Base-by-base conservation (phyloP, 2,113 vertebrate species). In the Speoplatyrhinus poulsoni region DNA sequence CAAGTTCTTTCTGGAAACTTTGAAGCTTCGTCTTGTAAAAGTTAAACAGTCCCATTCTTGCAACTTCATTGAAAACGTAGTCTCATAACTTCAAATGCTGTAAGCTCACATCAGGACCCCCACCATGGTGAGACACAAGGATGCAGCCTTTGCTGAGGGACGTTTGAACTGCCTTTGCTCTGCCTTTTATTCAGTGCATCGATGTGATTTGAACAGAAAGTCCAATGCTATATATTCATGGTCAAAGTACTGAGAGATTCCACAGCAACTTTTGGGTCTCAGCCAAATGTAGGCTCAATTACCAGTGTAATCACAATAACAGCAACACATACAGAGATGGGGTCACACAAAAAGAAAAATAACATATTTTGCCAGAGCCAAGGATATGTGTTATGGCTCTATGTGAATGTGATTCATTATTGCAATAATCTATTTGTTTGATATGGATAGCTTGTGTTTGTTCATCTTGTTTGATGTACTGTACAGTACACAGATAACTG, bases 261-360 rank as follows among this genome's bases (percentile, higher is more conserved):
- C 72, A 26, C 26, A 80, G 64, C 3, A 16, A 72, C 67, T 55
- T 60, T 17, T 86, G 84, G 77, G 74, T 54, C 57, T 59, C 53
- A 62, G 81, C 78, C 88, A 91, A 72, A 73, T 50, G 69, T 79
- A 76, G 79, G 87, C 72, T 85, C 83, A 89, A 80, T 91, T 84
- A 85, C 68, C 64, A 77, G 72, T 90, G 68, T 87, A 92, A 91
- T 85, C 76, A 72, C 78, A 74, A 33, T 82, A 79, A n/a, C 83
- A 79, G 83, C 64, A 67, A 69, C 73, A 67, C 52, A 73, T 26
- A 26, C 26, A 26, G 26, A 26, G 26, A 26, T 70, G 47, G 6
- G 70, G 50, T 52, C 52, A 60, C 65, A 16, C 72, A 53, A 49
- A 47, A 70, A 15, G 65, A 67, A 58, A 57, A 9, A 46, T 49